Conservation (phyloP, 1,140 invertebrate species). For the Cotesia glomerata region DNA sequence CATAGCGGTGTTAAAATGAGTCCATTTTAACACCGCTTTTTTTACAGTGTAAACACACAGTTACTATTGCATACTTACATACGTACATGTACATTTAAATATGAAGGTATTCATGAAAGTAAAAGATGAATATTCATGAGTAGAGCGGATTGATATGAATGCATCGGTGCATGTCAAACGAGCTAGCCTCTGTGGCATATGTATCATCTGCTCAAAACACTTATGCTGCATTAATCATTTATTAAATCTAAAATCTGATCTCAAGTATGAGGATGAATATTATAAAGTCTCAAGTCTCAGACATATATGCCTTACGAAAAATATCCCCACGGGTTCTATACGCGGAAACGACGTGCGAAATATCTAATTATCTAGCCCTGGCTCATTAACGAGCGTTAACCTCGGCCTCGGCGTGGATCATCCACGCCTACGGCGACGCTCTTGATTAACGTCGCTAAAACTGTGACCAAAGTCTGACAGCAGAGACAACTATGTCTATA, state of each 20-base stretch:
- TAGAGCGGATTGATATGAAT: conserved; percentile 61
- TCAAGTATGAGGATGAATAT: background rate
- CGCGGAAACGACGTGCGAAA: conserved; percentile 43
- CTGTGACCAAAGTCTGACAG: background rate
- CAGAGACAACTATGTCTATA: too few species aligned
- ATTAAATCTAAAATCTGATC: conserved; percentile 51
- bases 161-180: conserved; percentile 61
- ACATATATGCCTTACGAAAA: too few species aligned
- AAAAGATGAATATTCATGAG: conserved; percentile 58
- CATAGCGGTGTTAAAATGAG: too few species aligned
- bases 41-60: conserved; percentile 37
- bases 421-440: conserved; percentile 6
- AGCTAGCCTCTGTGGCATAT: conserved; percentile 4
- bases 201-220: conserved; percentile 22
- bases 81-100: background rate
- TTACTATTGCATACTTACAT: conserved; percentile 21
- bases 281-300: too few species aligned
- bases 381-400: conserved; percentile 25
- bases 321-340: conserved; percentile 15
- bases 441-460: background rate
- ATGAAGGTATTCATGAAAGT: conserved; percentile 30
- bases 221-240: conserved; percentile 23
- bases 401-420: background rate
- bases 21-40: too few species aligned
- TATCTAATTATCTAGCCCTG: conserved; percentile 41